Evolutionary conservation across 1,140 invertebrate genomes (phyloP).

Genomic region (Diuraphis noxia): DNA sequence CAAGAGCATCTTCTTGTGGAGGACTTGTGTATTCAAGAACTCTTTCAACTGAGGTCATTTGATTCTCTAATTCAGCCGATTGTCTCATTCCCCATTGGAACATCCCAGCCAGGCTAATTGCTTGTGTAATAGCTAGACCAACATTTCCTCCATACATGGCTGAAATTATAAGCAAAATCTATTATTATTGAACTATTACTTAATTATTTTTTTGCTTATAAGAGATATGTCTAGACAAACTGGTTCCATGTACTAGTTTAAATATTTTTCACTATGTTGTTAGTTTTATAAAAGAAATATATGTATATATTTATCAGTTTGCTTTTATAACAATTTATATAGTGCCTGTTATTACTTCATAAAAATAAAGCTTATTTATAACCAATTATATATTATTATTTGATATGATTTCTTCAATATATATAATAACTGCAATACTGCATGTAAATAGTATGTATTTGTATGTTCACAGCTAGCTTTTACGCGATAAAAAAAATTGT

Average conservation of each 20-base stretch:
- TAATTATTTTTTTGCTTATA: too few species aligned
- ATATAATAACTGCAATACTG: too few species aligned
- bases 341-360: background rate
- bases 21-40: background rate
- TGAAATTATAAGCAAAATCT: background rate
- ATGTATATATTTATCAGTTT: background rate
- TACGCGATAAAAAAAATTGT: too few species aligned
- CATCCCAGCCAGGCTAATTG: background rate
- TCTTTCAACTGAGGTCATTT: background rate
- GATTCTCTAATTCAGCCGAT: constrained; percentile 1
- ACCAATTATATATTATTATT: background rate
- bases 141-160: background rate
- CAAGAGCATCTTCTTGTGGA: background rate
- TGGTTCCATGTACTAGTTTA: too few species aligned
- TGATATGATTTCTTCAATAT: background rate
- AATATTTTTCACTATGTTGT: too few species aligned
- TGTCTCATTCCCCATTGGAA: constrained; percentile 24
- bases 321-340: background rate
- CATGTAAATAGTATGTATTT: too few species aligned
- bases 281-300: too few species aligned
- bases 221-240: too few species aligned
- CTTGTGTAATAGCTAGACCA: constrained; percentile 7
- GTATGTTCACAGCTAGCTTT: too few species aligned
- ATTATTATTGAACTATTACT: background rate
- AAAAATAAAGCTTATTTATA: background rate